Evolutionary conservation across 1,140 invertebrate genomes (phyloP).

Genomic region (Drosophila parabipectinata): DNA sequence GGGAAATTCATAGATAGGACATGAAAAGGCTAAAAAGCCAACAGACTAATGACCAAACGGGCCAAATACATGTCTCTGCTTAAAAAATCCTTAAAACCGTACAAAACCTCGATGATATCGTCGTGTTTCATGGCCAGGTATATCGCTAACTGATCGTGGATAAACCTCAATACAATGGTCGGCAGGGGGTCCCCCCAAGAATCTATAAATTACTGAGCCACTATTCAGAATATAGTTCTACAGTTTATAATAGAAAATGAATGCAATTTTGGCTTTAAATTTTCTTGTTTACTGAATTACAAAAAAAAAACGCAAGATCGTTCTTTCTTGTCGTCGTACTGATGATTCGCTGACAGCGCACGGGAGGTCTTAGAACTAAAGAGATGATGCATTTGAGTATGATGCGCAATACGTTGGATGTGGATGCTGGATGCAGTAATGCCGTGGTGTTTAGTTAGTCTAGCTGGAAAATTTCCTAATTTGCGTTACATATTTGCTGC

Average conservation of each 20-base stretch:
- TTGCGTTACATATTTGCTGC: background rate
- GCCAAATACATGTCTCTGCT: no score
- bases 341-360: background rate
- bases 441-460: background rate
- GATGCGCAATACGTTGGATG: background rate
- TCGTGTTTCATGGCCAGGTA: no score
- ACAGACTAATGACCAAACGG: no score
- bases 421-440: background rate
- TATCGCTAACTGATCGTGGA: no score
- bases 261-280: background rate
- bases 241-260: background rate
- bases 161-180: no score
- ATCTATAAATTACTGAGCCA: no score
- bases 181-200: no score
- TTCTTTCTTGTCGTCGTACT: background rate
- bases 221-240: background rate
- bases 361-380: constrained; percentile 18
- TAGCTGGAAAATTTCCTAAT: constrained; percentile 30
- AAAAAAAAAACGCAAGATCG: constrained; percentile 1
- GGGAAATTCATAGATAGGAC: no score
- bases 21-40: no score
- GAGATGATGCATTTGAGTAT: constrained; percentile 22
- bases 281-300: constrained; percentile 18
- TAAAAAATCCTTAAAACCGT: no score
- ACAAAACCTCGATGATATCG: no score